Base-by-base conservation (phyloP, 2,888 invertebrate species). In the Drosophila falleni region DNA sequence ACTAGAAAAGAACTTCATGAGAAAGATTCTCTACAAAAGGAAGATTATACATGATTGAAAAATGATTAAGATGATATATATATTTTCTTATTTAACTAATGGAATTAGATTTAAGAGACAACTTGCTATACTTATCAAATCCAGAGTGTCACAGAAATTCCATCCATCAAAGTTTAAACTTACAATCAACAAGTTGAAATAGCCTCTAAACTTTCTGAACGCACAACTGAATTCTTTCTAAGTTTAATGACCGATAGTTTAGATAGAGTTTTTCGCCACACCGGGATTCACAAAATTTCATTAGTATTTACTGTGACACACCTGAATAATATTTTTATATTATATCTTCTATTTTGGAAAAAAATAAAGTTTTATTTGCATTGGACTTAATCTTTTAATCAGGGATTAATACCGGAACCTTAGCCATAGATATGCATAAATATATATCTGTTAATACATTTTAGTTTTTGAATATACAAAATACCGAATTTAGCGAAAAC, bases 1-100 rank as follows among this genome's bases (percentile, higher is more conserved):
- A 83, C 19, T 69, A 71, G 23, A 23, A 4, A 23, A 23, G 23
- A 23, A 23, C 23, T 16, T 13, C 13, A n/a, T 35, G 35, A n/a
- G 35, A 13, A 35, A 35, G 5, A 5, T 13, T 5, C 13, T 5
- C 5, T 33, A 4, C 4, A 33, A 33, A 11, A 13, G 33, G 5
- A 35, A 13, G 13, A 5, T 35, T 13, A 13, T 2, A 35, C 1
- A n/a, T 35, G 35, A 35, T n/a, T 35, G 13, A 5, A 35, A 13
- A 2, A 35, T 35, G 5, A 35, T 35, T 35, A 13, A 13, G 35
- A 13, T 33, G 11, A 33, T 16, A 41, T 16, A 54, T 62, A 54
- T 62, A 47, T 47, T 39, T 62, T 54, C 31, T 31, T 62, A 35
- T 29, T 29, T 29, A 29, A 29, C 4, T 29, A 4, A 26, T 3